Conservation (phyloP, 2,113 vertebrate species). For the Dicerorhinus sumatrensis region DNA sequence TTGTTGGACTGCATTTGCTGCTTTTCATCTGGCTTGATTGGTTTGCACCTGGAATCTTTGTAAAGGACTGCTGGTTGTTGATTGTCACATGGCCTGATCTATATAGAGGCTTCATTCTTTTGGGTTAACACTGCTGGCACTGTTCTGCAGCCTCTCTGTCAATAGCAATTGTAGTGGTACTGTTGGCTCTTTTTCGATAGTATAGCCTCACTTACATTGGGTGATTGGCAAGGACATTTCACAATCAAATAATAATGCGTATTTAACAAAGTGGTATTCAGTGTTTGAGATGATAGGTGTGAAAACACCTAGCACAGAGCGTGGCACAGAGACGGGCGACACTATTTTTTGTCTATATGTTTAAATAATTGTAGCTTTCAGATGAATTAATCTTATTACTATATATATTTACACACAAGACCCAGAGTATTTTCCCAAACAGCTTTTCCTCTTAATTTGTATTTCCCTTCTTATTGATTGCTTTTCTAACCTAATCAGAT, state of each 20-base stretch:
- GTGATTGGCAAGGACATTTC: not conserved
- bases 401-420: not conserved
- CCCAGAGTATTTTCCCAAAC: slow-evolving; percentile 15
- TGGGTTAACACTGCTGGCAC: slow-evolving; percentile 50
- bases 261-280: not conserved
- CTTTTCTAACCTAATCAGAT: slow-evolving; percentile 23
- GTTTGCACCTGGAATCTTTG: slow-evolving; percentile 50
- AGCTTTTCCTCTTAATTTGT: slow-evolving; percentile 18
- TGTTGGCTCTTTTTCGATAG: slow-evolving; percentile 28
- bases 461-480: slow-evolving; percentile 27
- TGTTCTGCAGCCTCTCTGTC: slow-evolving; percentile 51
- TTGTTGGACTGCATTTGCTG: not conserved
- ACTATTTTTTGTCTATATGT: slow-evolving; percentile 32
- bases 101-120: slow-evolving; percentile 71
- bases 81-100: slow-evolving; percentile 44
- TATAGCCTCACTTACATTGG: slow-evolving; percentile 44
- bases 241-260: slow-evolving; percentile 8
- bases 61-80: slow-evolving; percentile 54
- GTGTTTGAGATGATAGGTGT: not conserved
- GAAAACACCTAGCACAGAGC: slow-evolving; percentile 20
- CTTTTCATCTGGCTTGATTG: slow-evolving; percentile 43
- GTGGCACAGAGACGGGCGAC: not conserved
- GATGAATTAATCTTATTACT: not conserved
- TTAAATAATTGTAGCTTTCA: slow-evolving; percentile 41
- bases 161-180: slow-evolving; percentile 39